phyloP scores from a whole-genome alignment of 2,113 vertebrate species.

The Hystrix cristata region DNA sequence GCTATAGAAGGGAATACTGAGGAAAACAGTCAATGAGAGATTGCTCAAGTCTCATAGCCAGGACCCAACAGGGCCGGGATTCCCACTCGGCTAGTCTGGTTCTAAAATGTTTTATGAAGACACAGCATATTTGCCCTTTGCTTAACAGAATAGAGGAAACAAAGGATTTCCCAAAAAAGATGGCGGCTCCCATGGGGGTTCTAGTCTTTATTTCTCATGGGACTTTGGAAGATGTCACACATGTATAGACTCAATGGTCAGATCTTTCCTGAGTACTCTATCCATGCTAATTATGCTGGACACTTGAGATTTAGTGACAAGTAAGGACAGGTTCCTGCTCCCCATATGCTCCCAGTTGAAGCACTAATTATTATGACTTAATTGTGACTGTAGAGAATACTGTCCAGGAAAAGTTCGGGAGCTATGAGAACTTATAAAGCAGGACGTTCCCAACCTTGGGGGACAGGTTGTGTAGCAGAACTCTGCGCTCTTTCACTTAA shows the following conservation, averaged over 20 bases:
- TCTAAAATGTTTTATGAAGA: neutral
- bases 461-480: too few relatives aligned
- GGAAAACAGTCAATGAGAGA: neutral
- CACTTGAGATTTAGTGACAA: neutral
- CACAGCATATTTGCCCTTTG: neutral
- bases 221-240: neutral
- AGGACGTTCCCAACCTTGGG: neutral
- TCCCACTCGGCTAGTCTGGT: neutral
- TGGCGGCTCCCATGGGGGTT: neutral
- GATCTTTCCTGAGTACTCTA: neutral
- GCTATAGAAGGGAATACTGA: neutral
- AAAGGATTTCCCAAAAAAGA: neutral
- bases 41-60: neutral
- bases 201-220: neutral
- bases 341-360: neutral
- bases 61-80: neutral
- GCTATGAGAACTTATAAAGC: constrained; percentile 2
- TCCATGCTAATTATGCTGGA: neutral
- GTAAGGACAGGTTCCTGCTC: neutral
- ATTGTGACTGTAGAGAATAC: neutral
- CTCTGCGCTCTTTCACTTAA: neutral
- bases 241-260: neutral
- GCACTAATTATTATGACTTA: neutral
- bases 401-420: neutral
- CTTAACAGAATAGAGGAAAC: neutral